Evolutionary conservation across 2,113 vertebrate species (phyloP).

Genomic region (Chaetura pelagica): DNA sequence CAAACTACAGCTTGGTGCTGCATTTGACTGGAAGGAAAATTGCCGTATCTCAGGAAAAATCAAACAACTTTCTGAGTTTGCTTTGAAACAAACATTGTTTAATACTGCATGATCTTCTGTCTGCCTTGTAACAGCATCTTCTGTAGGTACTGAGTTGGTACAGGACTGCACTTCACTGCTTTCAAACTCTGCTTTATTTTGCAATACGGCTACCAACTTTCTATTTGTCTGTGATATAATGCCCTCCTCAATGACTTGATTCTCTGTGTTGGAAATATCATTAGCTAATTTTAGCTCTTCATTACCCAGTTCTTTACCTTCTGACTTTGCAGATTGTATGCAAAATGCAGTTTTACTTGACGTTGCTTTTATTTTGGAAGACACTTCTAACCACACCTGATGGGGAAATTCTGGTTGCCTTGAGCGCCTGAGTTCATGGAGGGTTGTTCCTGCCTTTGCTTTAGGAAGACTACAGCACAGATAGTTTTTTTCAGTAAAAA

Average conservation of each 20-base stretch:
- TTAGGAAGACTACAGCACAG: neutral
- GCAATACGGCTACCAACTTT: neutral
- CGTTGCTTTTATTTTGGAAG: neutral
- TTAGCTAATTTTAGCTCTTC: neutral
- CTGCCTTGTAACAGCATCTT: neutral
- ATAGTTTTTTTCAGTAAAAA: neutral
- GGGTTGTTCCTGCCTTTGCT: neutral
- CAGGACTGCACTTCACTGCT: neutral
- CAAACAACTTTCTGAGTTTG: conserved; percentile 68
- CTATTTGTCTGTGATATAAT: neutral
- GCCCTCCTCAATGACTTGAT: neutral
- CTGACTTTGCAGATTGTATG: neutral
- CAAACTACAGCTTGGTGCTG: conserved; percentile 60
- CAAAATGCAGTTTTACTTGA: neutral
- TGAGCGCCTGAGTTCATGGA: neutral
- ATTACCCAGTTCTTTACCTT: neutral
- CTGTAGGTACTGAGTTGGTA: neutral
- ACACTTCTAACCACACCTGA: neutral
- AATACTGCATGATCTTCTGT: neutral
- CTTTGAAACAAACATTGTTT: conserved; percentile 26
- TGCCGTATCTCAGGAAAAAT: neutral
- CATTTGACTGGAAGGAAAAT: neutral
- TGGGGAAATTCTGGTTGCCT: neutral
- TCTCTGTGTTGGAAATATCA: neutral
- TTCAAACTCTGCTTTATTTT: neutral